A percentile compares a stretch with the other conserved stretches of the same genome.
These are phyloP conservation scores for Beaufortia kweichowensis DNA, from an alignment of 2,113 vertebrate species.

Conservation along the genomic window DNA sequence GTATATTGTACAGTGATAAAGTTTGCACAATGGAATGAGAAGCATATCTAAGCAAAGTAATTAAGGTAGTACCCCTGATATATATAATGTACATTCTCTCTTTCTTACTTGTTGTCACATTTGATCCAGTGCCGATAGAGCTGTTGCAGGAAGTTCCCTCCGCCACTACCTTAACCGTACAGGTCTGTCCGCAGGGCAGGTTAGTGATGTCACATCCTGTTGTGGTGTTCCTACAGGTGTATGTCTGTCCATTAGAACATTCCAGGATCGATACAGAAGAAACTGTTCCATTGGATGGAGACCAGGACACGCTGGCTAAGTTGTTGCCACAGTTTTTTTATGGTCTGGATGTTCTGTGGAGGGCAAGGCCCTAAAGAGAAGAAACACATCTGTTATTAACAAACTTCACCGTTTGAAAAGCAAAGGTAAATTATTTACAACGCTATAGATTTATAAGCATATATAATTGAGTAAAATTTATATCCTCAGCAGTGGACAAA, in stretches of 20 bases:
- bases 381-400: no score
- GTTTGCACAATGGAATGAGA: no score
- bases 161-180: conserved; percentile 47
- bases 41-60: no score
- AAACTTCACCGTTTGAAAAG: no score
- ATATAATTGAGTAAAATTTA: no score
- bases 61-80: no score
- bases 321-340: conserved; percentile 45
- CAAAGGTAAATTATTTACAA: no score
- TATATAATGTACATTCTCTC: no score
- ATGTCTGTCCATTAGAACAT: conserved; percentile 30
- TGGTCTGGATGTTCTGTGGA: conserved; percentile 47
- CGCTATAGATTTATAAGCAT: no score
- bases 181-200: conserved; percentile 54
- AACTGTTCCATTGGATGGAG: conserved; percentile 42
- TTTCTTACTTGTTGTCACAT: conserved; percentile 54
- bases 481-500: no score
- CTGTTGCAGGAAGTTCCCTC: conserved; percentile 52
- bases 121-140: conserved; percentile 18
- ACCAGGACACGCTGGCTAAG: conserved; percentile 51
- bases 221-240: conserved; percentile 28
- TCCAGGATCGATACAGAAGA: conserved; percentile 43
- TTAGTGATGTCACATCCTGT: conserved; percentile 44
- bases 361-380: conserved; percentile 39
- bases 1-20: no score